phyloP scores from a whole-genome alignment of 2,888 invertebrate genomes.

The Agonopterix heracliana region DNA sequence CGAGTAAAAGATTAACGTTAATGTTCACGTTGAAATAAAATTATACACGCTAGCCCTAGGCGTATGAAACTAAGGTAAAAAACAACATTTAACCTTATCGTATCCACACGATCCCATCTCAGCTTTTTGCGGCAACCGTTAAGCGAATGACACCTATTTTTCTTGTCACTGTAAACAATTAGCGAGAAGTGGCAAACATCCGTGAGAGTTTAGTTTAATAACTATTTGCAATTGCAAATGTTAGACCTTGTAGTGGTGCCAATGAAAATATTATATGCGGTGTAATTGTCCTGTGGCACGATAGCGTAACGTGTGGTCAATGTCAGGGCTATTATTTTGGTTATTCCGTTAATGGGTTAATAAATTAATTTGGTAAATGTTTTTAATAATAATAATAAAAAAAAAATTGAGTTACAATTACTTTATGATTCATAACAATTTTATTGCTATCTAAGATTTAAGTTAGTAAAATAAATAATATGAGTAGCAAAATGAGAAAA shows the following conservation, averaged over 20 bases:
- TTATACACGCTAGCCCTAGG: too few relatives aligned
- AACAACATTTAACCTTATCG: conserved; percentile 18
- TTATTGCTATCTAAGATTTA: too few relatives aligned
- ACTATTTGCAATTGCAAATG: conserved; percentile 50
- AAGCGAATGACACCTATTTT: conserved; percentile 35
- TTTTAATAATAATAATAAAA: too few relatives aligned
- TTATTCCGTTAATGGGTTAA: too few relatives aligned
- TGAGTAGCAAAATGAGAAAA: too few relatives aligned
- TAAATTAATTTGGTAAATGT: too few relatives aligned
- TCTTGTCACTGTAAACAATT: conserved; percentile 53
- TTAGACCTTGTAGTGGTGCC: conserved; percentile 29
- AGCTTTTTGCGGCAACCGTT: conserved; percentile 19
- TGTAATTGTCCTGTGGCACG: conserved; percentile 45
- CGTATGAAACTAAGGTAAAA: background rate
- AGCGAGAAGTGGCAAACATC: conserved; percentile 26
- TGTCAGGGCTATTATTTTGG: too few relatives aligned
- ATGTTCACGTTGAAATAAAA: too few relatives aligned
- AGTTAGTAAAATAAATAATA: too few relatives aligned
- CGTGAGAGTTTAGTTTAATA: conserved; percentile 31
- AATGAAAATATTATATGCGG: conserved; percentile 35
- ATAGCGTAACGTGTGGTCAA: conserved; percentile 2
- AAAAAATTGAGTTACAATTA: too few relatives aligned
- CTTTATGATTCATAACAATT: too few relatives aligned
- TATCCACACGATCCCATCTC: background rate
- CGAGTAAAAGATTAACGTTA: too few relatives aligned